Evolutionary conservation across 2,113 vertebrate genomes (phyloP), one percentile per base, ranked within the genome.

Genomic region (Parus major): DNA sequence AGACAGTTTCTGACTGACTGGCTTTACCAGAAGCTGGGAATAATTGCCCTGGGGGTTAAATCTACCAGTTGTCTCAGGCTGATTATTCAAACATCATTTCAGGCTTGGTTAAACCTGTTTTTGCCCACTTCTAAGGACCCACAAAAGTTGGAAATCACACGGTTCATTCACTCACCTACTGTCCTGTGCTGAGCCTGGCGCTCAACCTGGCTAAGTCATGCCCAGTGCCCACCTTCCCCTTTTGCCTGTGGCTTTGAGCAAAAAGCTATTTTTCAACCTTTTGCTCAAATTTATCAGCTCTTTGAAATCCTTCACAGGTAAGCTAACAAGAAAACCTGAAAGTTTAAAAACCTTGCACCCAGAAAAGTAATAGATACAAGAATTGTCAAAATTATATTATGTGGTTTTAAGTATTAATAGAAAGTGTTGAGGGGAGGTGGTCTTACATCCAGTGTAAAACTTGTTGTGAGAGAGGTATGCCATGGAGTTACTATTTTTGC

Each of bases 321-420:
- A 94, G 52, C 50, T 57, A 60, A 78, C 33, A 95, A 90, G 63
- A 35, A 72, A 66, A 92, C 61, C 29, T n/a, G 52, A 35, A 44
- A 64, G 21, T 86, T 93, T 93, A 63, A 81, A 50, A 93, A 35
- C 70, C 71, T 97, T 68, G 56, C 39, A 28, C 24, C 11, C 29
- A 69, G 15, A 82, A 25, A 71, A 53, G 20, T 69, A 82, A 49
- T 39, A 47, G 44, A 23, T 22, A 47, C 35, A 92, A 93, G 68
- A 84, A 42, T 46, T 92, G 63, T 78, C 85, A 94, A 84, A 96
- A 86, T 87, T 42, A 63, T 78, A 56, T 36, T 75, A 11, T 87
- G 35, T 82, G 49, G 88, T 70, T 46, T 39, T n/a, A 33, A 81
- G 28, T 46, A 76, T 81, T 76, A 86, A 82, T 18, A 80, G 27